These are phyloP conservation scores for Drosophila melanosoma DNA, from an alignment of 2,888 invertebrate genomes.

Conservation along the genomic window DNA sequence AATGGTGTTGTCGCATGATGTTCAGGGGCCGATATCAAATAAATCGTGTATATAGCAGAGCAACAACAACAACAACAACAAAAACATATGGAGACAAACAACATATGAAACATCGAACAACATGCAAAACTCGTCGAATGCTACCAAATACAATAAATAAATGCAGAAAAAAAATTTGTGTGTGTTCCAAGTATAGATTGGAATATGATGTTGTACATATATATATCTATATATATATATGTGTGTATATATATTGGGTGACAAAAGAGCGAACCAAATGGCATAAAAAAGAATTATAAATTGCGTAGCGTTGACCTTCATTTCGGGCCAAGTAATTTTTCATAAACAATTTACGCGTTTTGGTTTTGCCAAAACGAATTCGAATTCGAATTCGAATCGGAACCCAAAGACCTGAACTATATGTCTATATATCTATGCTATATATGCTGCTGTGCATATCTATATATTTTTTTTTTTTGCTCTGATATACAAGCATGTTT, in stretches of 20 bases:
- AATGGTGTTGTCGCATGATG: conserved; percentile 34
- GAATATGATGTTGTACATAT: conserved; percentile 25
- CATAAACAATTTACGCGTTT: conserved; percentile 80
- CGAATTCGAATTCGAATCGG: conserved; percentile 23
- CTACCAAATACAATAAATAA: conserved; percentile 64
- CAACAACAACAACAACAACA: conserved; percentile 12
- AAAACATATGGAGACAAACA: not conserved
- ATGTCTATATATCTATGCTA: conserved; percentile 22
- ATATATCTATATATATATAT: conserved; percentile 5
- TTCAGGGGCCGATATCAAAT: conserved; percentile 9
- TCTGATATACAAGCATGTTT: conserved; percentile 1
- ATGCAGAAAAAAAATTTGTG: conserved; percentile 58
- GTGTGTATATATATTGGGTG: conserved; percentile 33
- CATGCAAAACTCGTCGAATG: conserved; percentile 50
- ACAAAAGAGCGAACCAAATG: conserved; percentile 52
- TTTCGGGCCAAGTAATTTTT: conserved; percentile 79
- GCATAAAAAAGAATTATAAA: conserved; percentile 80
- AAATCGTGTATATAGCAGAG: conserved; percentile 10
- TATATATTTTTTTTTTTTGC: not conserved
- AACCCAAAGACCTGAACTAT: conserved; percentile 14
- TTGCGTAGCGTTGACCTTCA: conserved; percentile 80
- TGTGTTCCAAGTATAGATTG: conserved; percentile 40
- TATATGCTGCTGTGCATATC: conserved; percentile 9
- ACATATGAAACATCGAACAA: conserved; percentile 32
- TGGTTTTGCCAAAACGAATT: conserved; percentile 32